Evolutionary conservation across 2,113 vertebrate species (phyloP).

Genomic region (Atractosteus spatula): DNA sequence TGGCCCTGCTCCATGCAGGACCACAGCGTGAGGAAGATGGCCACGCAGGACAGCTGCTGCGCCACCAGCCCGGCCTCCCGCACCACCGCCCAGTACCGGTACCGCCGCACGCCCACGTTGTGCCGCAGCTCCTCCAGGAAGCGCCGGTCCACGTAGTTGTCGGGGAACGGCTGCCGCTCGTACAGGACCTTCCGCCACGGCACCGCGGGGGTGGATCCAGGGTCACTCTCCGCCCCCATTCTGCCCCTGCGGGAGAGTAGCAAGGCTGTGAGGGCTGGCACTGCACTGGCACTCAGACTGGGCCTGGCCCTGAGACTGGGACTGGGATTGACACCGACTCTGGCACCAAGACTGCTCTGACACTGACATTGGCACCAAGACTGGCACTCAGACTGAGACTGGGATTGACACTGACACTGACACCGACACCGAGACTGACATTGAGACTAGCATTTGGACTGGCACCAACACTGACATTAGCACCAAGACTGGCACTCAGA

Average conservation of each 20-base stretch:
- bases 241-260: conserved; percentile 4
- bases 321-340: too few relatives aligned
- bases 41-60: conserved; percentile 91
- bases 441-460: too few relatives aligned
- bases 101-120: conserved; percentile 82
- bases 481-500: too few relatives aligned
- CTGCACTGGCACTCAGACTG: too few relatives aligned
- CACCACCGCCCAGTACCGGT: conserved; percentile 84
- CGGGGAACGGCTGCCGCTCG: conserved; percentile 84
- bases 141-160: conserved; percentile 89
- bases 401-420: too few relatives aligned
- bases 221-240: conserved; percentile 64
- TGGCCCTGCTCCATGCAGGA: conserved; percentile 88
- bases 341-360: too few relatives aligned
- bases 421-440: too few relatives aligned
- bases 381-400: too few relatives aligned
- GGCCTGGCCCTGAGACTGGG: too few relatives aligned
- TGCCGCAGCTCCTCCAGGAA: conserved; percentile 88
- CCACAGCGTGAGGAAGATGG: conserved; percentile 87
- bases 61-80: conserved; percentile 84
- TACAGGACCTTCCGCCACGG: conserved; percentile 90
- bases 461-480: too few relatives aligned
- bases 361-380: too few relatives aligned
- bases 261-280: too few relatives aligned
- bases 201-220: conserved; percentile 35